Base-by-base conservation (phyloP, 92 coral and sea anemone species). In the Palythoa heliodiscus region DNA sequence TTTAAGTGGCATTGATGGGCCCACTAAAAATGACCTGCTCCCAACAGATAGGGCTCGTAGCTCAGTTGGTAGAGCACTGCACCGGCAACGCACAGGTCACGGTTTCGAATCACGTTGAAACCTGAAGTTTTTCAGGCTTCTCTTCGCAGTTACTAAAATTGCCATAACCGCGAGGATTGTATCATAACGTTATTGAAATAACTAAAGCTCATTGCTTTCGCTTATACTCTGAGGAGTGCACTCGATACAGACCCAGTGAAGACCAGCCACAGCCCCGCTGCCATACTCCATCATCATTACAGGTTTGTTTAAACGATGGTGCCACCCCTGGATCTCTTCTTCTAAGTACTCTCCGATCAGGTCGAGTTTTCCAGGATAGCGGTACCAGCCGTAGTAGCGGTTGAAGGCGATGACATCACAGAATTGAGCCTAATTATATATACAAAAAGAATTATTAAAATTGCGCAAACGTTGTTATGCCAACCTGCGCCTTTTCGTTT, bases 321-420 rank as follows among this genome's bases (percentile, higher is more conserved):
- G 88, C 92, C 95, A 91, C 50, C 89, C 93, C 19, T 83, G 86
- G 75, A 95, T 88, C 70, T 95, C 97, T 80, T 90, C 90, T 75
- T 93, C 97, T 61, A 95, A 77, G 6, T 87, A 53, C 38, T 86
- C 86, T 24, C 90, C 66, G 24, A 95, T 95, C 43, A 89, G 73
- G 55, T 86, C 68, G 84, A 84, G 86, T 69, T 91, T 88, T 47
- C 95, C 97, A 13, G 94, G 95, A 84, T 89, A 90, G 76, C 92
- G 93, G 74, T 95, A 91, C 97, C 97, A 95, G 7, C 97, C 93
- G 53, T 88, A 95, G 86, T 95, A 92, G 79, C 97, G 95, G 57
- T 92, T 92, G 52, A 91, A 92, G 15, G 95, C 91, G 47, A 95
- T 88, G 54, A 95, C 97, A 70, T 95, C 97, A 52, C 93, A 92